Conservation (phyloP, 2,797 vertebrate genomes). For the Garrulus glandarius region DNA sequence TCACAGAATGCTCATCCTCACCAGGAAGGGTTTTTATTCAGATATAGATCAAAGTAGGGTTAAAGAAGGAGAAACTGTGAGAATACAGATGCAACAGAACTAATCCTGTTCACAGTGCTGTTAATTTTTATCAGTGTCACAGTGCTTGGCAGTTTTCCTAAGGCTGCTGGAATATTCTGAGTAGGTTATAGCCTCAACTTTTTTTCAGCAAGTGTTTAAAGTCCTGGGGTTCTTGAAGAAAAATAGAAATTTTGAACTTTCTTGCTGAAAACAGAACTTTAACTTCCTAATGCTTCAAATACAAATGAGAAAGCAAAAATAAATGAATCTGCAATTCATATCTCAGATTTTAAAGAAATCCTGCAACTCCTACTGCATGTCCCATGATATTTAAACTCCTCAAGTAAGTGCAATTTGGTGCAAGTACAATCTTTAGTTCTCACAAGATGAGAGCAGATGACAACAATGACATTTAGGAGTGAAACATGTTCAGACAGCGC, state of each 20-base stretch:
- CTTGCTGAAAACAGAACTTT: background rate
- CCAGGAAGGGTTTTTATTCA: background rate
- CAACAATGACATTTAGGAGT: background rate
- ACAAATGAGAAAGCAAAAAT: background rate
- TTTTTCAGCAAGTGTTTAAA: background rate
- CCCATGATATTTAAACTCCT: background rate
- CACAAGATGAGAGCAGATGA: background rate
- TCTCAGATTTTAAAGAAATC: background rate
- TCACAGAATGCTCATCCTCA: background rate
- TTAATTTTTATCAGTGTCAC: background rate
- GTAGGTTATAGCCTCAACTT: background rate
- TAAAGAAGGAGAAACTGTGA: background rate
- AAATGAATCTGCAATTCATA: background rate
- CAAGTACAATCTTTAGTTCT: background rate
- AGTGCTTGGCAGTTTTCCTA: background rate
- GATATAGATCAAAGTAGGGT: background rate
- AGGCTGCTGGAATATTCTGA: background rate
- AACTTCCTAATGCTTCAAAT: background rate
- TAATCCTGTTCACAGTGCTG: background rate
- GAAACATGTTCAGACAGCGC: background rate
- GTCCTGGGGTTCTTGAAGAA: background rate
- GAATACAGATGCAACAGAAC: background rate
- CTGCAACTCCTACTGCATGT: background rate
- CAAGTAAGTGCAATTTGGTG: background rate
- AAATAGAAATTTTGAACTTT: background rate